A percentile compares a stretch with the other conserved stretches of the same genome.
Evolutionary conservation across 2,888 invertebrate genomes (phyloP).

Genomic region (Drosophila macrothrix): DNA sequence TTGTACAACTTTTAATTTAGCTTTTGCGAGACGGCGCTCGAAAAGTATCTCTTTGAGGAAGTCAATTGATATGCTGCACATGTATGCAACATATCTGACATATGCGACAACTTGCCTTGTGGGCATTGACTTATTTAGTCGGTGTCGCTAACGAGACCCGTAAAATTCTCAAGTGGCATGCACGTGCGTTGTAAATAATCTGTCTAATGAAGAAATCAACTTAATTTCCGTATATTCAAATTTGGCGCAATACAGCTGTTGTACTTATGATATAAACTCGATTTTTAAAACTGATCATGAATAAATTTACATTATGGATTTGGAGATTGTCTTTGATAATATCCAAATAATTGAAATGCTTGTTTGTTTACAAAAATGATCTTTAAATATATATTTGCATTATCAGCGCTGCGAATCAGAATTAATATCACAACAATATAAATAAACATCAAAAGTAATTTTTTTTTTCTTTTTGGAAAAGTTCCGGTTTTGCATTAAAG

Average conservation of each 20-base stretch:
- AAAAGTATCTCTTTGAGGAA: slow-evolving; percentile 63
- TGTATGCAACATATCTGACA: slow-evolving; percentile 25
- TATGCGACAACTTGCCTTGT: slow-evolving; percentile 1
- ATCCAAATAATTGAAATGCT: not conserved
- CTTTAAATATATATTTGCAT: no score
- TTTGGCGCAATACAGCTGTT: not conserved
- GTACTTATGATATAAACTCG: no score
- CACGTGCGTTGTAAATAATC: slow-evolving; percentile 6
- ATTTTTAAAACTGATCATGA: no score
- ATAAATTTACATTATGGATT: no score
- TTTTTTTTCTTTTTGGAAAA: not conserved
- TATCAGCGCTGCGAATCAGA: no score
- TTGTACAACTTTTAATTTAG: slow-evolving; percentile 40
- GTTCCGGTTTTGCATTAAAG: not conserved
- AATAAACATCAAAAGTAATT: slow-evolving; percentile 7
- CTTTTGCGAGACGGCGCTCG: slow-evolving; percentile 13
- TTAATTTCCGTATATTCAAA: not conserved
- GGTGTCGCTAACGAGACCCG: slow-evolving; percentile 19
- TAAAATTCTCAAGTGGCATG: slow-evolving; percentile 11
- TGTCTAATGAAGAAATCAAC: not conserved
- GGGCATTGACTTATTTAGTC: slow-evolving; percentile 50
- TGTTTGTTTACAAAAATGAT: not conserved
- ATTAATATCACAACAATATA: no score
- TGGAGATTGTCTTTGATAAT: no score
- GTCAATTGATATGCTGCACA: slow-evolving; percentile 67